Evolutionary conservation across 2,888 invertebrate species (phyloP).

Genomic region (Philaethria dido): DNA sequence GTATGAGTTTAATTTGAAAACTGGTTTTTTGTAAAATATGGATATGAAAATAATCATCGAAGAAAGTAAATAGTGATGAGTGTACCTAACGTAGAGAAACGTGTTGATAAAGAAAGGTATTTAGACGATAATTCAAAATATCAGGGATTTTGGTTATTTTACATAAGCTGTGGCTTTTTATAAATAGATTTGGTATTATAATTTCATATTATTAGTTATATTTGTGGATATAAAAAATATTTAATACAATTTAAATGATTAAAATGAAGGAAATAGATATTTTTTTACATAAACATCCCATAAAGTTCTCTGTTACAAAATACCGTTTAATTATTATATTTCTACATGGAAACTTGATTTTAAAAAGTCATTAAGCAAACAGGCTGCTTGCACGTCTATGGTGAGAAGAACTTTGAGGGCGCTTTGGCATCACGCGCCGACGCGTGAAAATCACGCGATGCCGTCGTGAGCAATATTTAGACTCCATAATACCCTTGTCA

Average conservation of each 20-base stretch:
- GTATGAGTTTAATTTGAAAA: neutral
- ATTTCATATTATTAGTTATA: neutral
- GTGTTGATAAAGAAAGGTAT: neutral
- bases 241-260: neutral
- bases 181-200: neutral
- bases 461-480: conserved; percentile 67
- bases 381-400: conserved; percentile 36
- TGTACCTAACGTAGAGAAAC: neutral
- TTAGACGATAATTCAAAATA: conserved; percentile 1
- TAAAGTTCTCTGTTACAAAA: neutral
- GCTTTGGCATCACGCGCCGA: conserved; percentile 62
- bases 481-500: conserved; percentile 55
- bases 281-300: neutral
- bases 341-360: conserved; percentile 32
- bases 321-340: conserved; percentile 13
- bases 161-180: neutral
- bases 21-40: neutral
- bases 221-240: neutral
- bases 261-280: neutral
- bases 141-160: neutral
- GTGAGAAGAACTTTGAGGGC: conserved; percentile 52
- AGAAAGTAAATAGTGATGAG: neutral
- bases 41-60: neutral
- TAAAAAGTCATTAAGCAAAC: conserved; percentile 41
- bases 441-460: conserved; percentile 71